Base-by-base conservation (phyloP, 2,113 vertebrate genomes). In the Laticauda laticaudata region DNA sequence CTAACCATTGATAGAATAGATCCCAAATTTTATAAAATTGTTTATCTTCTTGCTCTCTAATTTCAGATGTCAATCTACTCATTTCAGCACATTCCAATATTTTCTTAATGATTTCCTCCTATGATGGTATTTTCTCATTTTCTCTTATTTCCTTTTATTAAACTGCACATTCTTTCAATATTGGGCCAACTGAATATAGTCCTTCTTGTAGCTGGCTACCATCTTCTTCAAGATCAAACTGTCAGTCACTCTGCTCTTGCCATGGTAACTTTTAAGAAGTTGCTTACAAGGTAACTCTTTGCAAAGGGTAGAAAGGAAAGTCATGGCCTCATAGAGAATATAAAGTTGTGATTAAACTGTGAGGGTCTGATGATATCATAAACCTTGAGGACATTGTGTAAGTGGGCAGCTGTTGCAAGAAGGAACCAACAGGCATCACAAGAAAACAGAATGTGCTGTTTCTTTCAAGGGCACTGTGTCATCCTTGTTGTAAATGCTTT, bases 361-460 rank as follows among this genome's bases (percentile, higher is more conserved):
- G 92, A 43, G 88, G 24, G 11, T 21, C 55, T 51, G 54, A 24
- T 86, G 92, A 93, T 89, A 86, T 93, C 75, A 93, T 39, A 20
- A 21, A 29, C 92, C 92, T 89, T 56, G 61, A 90, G 75, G 69
- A 86, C 45, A 29, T 86, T 24, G 55, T 61, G 56, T 61, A 55
- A 90, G 54, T 2, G 43, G n/a, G 69, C 3, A 4, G 29, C 21
- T 90, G 64, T 85, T 81, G 87, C 20, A 7, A 75, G 48, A 88
- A 85, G 75, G 10, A 7, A 61, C 81, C 54, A 20, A 54, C 55
- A 45, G 56, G 91, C 55, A 34, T 21, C 2, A 64, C 54, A 48
- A 86, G 55, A 55, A 89, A 90, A 93, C 55, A 9, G 88, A 93
- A 93, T 93, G 92, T 93, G 88, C 88, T 26, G 39, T 90, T 92